These are phyloP conservation scores for Philonicus albiceps DNA, from an alignment of 2,888 invertebrate species.

Conservation along the genomic window DNA sequence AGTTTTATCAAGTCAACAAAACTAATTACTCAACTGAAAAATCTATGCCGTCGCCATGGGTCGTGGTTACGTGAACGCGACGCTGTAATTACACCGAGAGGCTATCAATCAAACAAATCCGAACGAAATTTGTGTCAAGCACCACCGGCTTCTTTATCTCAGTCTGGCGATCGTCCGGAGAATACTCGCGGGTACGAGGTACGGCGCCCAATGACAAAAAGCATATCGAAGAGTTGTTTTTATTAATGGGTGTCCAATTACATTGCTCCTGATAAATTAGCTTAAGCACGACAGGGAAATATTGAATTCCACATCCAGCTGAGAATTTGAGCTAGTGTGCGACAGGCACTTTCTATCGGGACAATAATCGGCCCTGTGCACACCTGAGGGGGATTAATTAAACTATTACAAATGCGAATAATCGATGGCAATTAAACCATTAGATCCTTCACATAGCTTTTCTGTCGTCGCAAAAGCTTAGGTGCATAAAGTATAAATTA, in stretches of 20 bases:
- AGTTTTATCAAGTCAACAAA: constrained; percentile 40
- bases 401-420: background rate
- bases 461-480: no score
- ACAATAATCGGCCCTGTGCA: background rate
- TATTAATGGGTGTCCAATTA: constrained; percentile 42
- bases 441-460: background rate
- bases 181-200: background rate
- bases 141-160: constrained; percentile 33
- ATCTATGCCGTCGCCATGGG: constrained; percentile 17
- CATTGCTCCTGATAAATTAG: constrained; percentile 25
- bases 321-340: background rate
- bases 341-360: background rate
- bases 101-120: constrained; percentile 44
- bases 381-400: constrained; percentile 9
- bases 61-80: constrained; percentile 24
- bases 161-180: constrained; percentile 14
- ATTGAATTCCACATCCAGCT: constrained; percentile 13
- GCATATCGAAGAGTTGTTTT: constrained; percentile 35
- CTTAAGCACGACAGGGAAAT: constrained; percentile 22
- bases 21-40: constrained; percentile 42
- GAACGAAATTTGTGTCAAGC: constrained; percentile 41
- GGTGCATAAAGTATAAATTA: background rate
- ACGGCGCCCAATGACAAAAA: background rate
- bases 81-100: constrained; percentile 38
- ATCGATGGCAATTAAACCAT: background rate